These are phyloP conservation scores for Notoglanidium macrostoma DNA, from an alignment of 2,797 vertebrate genomes.

Conservation along the genomic window DNA sequence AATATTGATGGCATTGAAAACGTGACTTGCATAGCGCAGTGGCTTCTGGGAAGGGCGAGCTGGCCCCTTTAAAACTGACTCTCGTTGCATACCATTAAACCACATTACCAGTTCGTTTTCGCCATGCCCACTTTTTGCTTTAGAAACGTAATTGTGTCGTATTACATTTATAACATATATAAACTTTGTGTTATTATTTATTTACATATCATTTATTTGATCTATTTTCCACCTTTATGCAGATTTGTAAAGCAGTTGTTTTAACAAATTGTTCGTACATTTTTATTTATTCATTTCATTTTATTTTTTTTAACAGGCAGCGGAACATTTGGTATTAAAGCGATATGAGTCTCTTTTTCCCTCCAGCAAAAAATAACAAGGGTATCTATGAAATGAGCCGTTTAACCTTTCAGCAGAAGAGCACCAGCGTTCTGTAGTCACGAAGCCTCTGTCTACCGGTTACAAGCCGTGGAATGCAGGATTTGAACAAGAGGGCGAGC, in stretches of 20 bases:
- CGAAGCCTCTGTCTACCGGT: neutral
- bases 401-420: slow-evolving; percentile 4
- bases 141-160: too few relatives aligned
- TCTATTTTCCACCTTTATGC: neutral
- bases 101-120: too few relatives aligned
- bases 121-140: too few relatives aligned
- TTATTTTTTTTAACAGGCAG: neutral
- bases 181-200: too few relatives aligned
- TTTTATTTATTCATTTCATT: neutral
- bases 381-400: neutral
- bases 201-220: too few relatives aligned
- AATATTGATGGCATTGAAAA: too few relatives aligned
- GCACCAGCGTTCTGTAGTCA: neutral
- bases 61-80: too few relatives aligned
- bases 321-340: neutral
- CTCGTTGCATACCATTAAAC: too few relatives aligned
- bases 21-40: too few relatives aligned
- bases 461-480: neutral
- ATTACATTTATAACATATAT: too few relatives aligned
- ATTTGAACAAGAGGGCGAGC: neutral
- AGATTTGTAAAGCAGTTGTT: neutral
- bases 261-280: neutral
- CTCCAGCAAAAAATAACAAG: neutral
- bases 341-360: neutral
- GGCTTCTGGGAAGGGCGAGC: too few relatives aligned